phyloP scores from a whole-genome alignment of 2,888 invertebrate genomes.

The Bombylius major region DNA sequence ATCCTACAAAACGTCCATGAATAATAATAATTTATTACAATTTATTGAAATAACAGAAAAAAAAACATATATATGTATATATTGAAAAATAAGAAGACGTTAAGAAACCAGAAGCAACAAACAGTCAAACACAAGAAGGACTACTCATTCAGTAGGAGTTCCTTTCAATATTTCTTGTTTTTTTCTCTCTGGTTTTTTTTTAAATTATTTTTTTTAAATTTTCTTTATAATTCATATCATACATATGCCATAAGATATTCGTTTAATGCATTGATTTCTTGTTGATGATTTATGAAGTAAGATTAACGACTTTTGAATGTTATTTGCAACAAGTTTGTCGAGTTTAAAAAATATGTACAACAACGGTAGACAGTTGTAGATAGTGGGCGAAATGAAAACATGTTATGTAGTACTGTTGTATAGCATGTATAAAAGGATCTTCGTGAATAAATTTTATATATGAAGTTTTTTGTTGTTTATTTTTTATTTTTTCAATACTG shows the following conservation, averaged over 20 bases:
- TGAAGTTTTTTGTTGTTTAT: too few relatives aligned
- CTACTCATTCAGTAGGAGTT: slow-evolving; percentile 16
- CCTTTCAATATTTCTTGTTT: slow-evolving; percentile 3
- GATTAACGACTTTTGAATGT: slow-evolving; percentile 8
- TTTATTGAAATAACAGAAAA: background rate
- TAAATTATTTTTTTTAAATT: too few relatives aligned
- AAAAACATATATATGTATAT: too few relatives aligned
- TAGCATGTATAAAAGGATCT: too few relatives aligned
- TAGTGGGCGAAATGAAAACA: background rate
- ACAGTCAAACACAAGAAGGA: slow-evolving; percentile 3
- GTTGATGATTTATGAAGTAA: slow-evolving; percentile 19
- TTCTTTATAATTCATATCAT: too few relatives aligned
- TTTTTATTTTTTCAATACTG: too few relatives aligned
- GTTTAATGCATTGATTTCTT: slow-evolving; percentile 21
- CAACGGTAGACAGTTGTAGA: background rate
- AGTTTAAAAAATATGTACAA: background rate
- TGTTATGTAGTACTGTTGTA: too few relatives aligned
- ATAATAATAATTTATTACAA: slow-evolving; percentile 18
- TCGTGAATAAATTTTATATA: too few relatives aligned
- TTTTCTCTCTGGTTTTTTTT: too few relatives aligned
- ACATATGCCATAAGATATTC: background rate
- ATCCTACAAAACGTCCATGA: slow-evolving; percentile 17
- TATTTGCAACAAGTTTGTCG: slow-evolving; percentile 17
- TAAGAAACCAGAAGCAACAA: slow-evolving; percentile 1
- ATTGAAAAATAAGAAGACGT: background rate